Evolutionary conservation across 2,797 vertebrate species (phyloP).

Genomic region (Apodemus agrarius): DNA sequence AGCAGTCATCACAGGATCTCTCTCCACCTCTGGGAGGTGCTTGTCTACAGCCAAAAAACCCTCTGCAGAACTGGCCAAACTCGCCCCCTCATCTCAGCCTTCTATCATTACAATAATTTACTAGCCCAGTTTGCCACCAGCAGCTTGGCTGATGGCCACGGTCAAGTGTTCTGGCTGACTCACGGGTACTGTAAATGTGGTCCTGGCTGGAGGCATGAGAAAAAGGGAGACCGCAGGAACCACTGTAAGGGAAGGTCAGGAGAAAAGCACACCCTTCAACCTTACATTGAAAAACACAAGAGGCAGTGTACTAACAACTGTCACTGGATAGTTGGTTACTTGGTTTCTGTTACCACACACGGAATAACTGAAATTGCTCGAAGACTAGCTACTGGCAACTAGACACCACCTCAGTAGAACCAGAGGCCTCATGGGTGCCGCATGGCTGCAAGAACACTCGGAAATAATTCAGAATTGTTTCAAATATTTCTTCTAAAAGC

Average conservation of each 20-base stretch:
- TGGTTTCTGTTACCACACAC: neutral
- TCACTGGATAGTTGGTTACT: neutral
- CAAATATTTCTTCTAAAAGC: neutral
- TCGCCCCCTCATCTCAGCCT: neutral
- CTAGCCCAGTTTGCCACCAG: neutral
- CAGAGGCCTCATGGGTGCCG: rapidly evolving
- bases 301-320: neutral
- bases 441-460: neutral
- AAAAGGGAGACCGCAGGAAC: rapidly evolving
- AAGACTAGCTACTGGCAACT: neutral
- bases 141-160: no score
- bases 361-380: neutral
- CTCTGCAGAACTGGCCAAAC: rapidly evolving
- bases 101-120: neutral
- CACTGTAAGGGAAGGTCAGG: rapidly evolving
- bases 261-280: neutral
- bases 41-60: neutral
- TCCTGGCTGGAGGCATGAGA: rapidly evolving
- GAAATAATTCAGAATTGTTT: no score
- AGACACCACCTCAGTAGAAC: no score
- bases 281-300: neutral
- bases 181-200: rapidly evolving
- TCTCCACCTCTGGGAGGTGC: neutral
- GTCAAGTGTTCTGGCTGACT: rapidly evolving
- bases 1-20: neutral